phyloP scores from a whole-genome alignment of 1,140 invertebrate genomes.

The Melanaphis sacchari region DNA sequence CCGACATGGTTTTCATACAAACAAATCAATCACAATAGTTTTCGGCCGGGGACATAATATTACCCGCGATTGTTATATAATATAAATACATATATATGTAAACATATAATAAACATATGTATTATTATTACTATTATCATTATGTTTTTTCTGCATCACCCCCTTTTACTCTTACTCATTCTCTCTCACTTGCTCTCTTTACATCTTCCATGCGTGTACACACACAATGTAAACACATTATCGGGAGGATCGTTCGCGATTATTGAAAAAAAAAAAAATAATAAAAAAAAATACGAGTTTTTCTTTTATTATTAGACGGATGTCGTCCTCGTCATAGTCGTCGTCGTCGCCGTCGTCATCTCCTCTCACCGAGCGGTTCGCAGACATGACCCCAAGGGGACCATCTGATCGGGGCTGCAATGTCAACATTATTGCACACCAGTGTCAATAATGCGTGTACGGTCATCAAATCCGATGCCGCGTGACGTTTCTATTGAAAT shows the following conservation, averaged over 20 bases:
- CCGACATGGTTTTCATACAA: conserved; percentile 24
- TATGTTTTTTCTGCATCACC: background rate
- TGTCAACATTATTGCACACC: conserved; percentile 57
- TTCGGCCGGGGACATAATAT: conserved; percentile 32
- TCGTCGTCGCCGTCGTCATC: background rate
- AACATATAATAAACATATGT: background rate
- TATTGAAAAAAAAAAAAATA: conserved; percentile 42
- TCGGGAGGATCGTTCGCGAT: conserved; percentile 51
- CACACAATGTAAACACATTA: conserved; percentile 53
- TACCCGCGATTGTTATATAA: background rate
- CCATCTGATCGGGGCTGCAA: conserved; percentile 34
- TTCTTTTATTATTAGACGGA: conserved; percentile 58
- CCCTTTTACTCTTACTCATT: background rate
- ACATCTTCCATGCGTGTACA: background rate
- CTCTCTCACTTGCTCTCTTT: background rate
- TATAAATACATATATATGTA: background rate
- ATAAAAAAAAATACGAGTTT: conserved; percentile 18
- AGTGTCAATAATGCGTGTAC: conserved; percentile 56
- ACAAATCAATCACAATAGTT: conserved; percentile 52
- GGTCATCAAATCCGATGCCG: conserved; percentile 56
- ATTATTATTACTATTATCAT: background rate
- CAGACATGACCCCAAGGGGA: conserved; percentile 41
- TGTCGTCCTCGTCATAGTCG: background rate
- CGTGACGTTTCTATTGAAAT: conserved; percentile 57
- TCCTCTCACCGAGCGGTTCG: background rate